Evolutionary conservation across 2,113 vertebrate genomes (phyloP).

Genomic region (Oxyura jamaicensis): DNA sequence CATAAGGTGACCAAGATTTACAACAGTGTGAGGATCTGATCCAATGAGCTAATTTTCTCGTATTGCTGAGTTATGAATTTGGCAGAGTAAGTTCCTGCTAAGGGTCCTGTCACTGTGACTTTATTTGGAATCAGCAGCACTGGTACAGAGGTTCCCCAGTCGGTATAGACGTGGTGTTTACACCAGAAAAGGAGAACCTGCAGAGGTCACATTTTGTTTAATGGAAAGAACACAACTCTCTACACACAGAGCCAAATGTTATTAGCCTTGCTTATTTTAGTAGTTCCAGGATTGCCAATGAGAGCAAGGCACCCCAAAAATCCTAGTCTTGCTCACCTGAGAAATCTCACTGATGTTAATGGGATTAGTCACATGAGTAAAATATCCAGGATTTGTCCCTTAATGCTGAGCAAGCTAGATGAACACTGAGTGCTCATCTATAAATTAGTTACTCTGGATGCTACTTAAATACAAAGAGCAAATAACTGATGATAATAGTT

Average conservation of each 20-base stretch:
- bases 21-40: constrained; percentile 1
- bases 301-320: not conserved
- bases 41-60: constrained; percentile 24
- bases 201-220: constrained; percentile 7
- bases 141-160: not conserved
- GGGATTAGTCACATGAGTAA: not conserved
- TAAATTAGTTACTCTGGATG: not conserved
- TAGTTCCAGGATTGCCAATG: not conserved
- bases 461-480: not conserved
- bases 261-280: not conserved
- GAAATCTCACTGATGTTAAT: not conserved
- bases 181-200: constrained; percentile 54
- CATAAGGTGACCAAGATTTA: constrained; percentile 20
- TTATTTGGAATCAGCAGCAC: constrained; percentile 44
- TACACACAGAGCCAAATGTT: not conserved
- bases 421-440: not conserved
- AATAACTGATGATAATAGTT: not conserved
- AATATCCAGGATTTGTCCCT: not conserved
- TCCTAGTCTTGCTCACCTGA: not conserved
- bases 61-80: constrained; percentile 18
- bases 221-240: constrained; percentile 37
- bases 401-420: not conserved
- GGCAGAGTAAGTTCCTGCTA: not conserved
- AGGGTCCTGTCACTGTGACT: constrained; percentile 32
- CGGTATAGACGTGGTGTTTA: not conserved